These are phyloP conservation scores for Phrynocephalus versicolor DNA, from an alignment of 2,113 vertebrate genomes.

Conservation along the genomic window DNA sequence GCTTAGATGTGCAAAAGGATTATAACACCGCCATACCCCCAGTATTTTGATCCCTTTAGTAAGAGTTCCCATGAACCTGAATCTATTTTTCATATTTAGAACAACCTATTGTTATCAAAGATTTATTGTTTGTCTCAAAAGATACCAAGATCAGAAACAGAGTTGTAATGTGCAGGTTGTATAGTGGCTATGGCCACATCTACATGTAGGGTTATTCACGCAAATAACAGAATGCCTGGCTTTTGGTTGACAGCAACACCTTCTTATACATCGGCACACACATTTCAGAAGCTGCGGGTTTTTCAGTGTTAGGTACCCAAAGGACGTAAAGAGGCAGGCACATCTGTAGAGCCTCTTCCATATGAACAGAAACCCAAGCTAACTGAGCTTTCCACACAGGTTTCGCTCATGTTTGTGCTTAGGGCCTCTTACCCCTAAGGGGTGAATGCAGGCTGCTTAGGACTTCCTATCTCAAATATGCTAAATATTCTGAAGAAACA, in stretches of 20 bases:
- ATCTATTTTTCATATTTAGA: background rate
- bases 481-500: too few species aligned
- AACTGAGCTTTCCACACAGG: background rate
- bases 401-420: too few species aligned
- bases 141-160: background rate
- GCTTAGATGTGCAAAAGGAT: conserved; percentile 62
- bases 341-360: background rate
- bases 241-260: background rate
- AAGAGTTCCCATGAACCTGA: background rate
- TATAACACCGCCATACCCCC: conserved; percentile 44
- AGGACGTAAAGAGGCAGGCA: background rate
- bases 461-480: too few species aligned
- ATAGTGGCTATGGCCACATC: background rate
- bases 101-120: background rate
- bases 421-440: too few species aligned
- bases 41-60: background rate
- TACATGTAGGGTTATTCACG: too few species aligned
- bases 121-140: background rate
- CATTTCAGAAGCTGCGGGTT: background rate
- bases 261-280: background rate
- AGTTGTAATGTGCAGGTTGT: background rate
- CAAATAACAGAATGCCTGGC: too few species aligned
- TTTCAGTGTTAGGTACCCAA: background rate
- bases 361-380: background rate
- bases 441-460: too few species aligned